Conservation (phyloP, 2,113 vertebrate genomes). For the Tichodroma muraria region DNA sequence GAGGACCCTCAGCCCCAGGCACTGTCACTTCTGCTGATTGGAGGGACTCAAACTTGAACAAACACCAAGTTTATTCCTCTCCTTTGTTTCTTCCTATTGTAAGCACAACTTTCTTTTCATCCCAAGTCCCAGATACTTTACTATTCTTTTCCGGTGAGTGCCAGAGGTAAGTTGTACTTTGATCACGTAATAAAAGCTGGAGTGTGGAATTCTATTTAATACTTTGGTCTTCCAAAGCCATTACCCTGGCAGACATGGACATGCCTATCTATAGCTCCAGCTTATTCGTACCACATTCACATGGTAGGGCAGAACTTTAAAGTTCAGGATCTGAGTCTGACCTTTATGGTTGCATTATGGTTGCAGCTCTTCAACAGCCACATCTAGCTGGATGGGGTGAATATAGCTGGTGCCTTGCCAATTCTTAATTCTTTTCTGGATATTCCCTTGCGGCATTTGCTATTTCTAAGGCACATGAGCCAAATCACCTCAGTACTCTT, state of each 20-base stretch:
- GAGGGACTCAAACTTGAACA: neutral
- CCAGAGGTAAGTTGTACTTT: neutral
- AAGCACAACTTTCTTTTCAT: neutral
- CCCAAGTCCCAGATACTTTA: neutral
- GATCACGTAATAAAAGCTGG: neutral
- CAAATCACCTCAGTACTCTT: neutral
- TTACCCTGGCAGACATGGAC: neutral
- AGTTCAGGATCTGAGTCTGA: neutral
- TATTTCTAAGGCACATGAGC: neutral
- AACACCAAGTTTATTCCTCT: neutral
- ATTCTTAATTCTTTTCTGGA: neutral
- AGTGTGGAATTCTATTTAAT: neutral
- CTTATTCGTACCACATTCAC: neutral
- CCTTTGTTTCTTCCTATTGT: neutral
- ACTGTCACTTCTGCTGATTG: neutral
- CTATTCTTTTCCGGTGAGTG: neutral
- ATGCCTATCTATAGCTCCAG: neutral
- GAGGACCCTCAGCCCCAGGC: neutral
- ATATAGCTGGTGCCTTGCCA: neutral
- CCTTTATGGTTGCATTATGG: too few relatives aligned
- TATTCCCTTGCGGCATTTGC: neutral
- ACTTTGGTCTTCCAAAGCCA: fast-evolving
- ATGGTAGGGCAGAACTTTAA: neutral
- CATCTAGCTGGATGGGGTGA: neutral
- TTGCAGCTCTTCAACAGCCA: neutral